phyloP scores from a whole-genome alignment of 2,888 invertebrate genomes.

The Herminia tarsipennalis region DNA sequence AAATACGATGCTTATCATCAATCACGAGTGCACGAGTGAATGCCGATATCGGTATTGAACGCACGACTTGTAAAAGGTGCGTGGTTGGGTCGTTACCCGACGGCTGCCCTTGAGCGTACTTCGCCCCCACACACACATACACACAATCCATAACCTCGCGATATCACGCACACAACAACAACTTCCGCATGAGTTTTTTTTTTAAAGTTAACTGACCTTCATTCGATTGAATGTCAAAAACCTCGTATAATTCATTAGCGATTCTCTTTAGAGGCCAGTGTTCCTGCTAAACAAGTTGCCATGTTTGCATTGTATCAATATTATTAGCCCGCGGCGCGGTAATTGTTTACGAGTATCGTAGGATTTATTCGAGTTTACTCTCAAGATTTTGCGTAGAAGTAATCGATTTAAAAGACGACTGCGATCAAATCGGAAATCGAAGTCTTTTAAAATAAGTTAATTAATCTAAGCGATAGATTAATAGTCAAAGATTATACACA shows the following conservation, averaged over 20 bases:
- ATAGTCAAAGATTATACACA: too few relatives aligned
- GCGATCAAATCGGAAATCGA: too few relatives aligned
- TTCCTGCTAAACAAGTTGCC: conserved; percentile 18
- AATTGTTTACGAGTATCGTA: background rate
- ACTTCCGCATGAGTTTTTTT: conserved; percentile 59
- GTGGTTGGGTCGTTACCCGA: conserved; percentile 73
- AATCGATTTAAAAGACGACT: too few relatives aligned
- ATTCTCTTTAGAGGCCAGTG: conserved; percentile 32
- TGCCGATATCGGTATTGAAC: conserved; percentile 41
- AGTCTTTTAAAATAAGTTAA: too few relatives aligned
- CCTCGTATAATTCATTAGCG: conserved; percentile 38
- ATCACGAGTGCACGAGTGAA: too few relatives aligned
- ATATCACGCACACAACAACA: conserved; percentile 43
- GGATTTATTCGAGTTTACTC: background rate
- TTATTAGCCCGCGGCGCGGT: background rate
- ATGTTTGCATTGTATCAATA: background rate
- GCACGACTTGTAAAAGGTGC: conserved; percentile 51
- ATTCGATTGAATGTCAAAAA: conserved; percentile 48
- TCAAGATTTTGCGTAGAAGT: too few relatives aligned
- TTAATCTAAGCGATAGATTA: too few relatives aligned
- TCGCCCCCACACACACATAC: conserved; percentile 63
- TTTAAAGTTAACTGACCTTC: conserved; percentile 67
- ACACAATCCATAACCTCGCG: conserved; percentile 20
- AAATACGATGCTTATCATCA: too few relatives aligned
- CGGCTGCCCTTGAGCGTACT: conserved; percentile 78